These are phyloP conservation scores for Gallirallus australis DNA, from an alignment of 2,797 vertebrate species.

Conservation along the genomic window DNA sequence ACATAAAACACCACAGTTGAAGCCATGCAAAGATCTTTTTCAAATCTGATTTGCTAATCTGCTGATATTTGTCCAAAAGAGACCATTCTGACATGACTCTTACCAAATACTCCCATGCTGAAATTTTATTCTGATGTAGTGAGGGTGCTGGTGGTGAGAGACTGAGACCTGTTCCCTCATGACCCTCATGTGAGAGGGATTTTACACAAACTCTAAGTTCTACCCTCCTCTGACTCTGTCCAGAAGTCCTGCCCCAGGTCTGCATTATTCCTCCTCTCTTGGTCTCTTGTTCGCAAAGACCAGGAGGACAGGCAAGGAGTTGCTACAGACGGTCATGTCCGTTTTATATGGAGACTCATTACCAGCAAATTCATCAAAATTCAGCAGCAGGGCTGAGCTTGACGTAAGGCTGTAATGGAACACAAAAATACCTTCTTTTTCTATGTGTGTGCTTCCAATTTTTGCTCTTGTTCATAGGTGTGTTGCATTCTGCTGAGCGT, in stretches of 20 bases:
- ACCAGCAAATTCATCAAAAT: neutral
- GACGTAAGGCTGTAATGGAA: neutral
- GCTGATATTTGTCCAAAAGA: neutral
- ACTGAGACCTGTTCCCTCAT: neutral
- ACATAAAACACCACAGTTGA: neutral
- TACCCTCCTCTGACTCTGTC: fast-evolving
- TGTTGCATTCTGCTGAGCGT: neutral
- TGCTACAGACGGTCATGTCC: neutral
- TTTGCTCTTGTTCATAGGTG: neutral
- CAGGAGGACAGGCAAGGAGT: neutral
- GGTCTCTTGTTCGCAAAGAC: neutral
- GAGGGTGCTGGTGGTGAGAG: neutral
- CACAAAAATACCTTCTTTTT: neutral
- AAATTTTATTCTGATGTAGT: neutral
- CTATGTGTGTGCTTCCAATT: neutral
- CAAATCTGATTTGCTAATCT: neutral
- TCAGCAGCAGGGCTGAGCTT: neutral
- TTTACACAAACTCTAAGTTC: neutral
- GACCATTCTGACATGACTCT: neutral
- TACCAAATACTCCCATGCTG: neutral
- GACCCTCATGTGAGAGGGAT: neutral
- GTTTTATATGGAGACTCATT: neutral
- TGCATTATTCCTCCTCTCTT: neutral
- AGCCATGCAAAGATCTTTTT: neutral
- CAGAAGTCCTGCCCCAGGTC: neutral